A percentile compares a stretch with the other conserved stretches of the same genome.
Evolutionary conservation across 2,888 invertebrate species (phyloP).

Genomic region (Drosophila phalerata): DNA sequence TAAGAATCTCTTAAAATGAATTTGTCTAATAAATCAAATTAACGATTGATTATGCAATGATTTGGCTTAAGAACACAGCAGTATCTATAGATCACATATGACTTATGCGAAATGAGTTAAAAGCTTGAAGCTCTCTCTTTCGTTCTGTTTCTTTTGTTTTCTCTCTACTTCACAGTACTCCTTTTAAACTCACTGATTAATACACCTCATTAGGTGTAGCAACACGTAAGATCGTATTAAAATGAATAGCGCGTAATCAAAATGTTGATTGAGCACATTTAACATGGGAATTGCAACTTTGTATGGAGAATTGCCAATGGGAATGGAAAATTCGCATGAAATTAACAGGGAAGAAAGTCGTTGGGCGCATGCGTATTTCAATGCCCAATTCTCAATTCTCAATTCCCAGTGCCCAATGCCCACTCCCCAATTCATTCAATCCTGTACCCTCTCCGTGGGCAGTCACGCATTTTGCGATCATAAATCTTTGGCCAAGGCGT

Average conservation of each 20-base stretch:
- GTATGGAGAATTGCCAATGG: slow-evolving; percentile 26
- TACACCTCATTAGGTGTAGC: slow-evolving; percentile 51
- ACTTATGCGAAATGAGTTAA: too few species aligned
- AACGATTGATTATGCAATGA: not conserved
- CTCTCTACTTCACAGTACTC: slow-evolving; percentile 1
- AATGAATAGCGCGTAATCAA: slow-evolving; percentile 73
- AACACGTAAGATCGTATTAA: slow-evolving; percentile 54
- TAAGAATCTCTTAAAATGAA: not conserved
- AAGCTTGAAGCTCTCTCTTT: not conserved
- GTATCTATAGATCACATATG: not conserved
- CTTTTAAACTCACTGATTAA: slow-evolving; percentile 35
- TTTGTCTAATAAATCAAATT: not conserved
- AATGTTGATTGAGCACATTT: slow-evolving; percentile 78
- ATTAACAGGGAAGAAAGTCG: slow-evolving; percentile 72
- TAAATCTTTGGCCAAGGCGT: slow-evolving; percentile 76
- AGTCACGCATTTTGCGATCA: slow-evolving; percentile 76
- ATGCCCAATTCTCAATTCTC: not conserved
- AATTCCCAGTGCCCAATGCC: not conserved
- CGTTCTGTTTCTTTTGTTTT: not conserved
- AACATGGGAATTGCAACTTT: slow-evolving; percentile 56
- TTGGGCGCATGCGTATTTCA: slow-evolving; percentile 50
- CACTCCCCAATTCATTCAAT: not conserved
- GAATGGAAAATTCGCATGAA: slow-evolving; percentile 57
- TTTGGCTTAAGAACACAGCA: not conserved
- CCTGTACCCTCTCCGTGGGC: slow-evolving; percentile 51